These are phyloP conservation scores for Scartelaos histophorus DNA, from an alignment of 2,113 vertebrate genomes.

Conservation along the genomic window DNA sequence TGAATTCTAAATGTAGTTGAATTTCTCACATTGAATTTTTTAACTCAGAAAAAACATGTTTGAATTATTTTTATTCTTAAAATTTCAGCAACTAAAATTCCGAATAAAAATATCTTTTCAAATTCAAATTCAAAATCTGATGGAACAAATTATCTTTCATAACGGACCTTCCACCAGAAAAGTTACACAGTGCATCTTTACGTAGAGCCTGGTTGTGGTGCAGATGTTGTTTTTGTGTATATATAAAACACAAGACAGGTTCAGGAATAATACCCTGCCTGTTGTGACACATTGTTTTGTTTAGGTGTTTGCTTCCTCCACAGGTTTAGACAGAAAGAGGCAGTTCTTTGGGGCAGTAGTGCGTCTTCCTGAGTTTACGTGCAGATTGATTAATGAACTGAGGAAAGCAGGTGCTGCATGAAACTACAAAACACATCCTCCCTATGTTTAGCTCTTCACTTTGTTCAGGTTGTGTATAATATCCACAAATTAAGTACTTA, in stretches of 20 bases:
- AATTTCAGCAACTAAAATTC: no score
- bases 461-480: not conserved
- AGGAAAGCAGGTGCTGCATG: not conserved
- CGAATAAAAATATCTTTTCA: no score
- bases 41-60: no score
- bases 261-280: conserved; percentile 17
- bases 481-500: no score
- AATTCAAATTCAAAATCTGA: no score
- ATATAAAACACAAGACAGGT: conserved; percentile 42
- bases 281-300: not conserved
- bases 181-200: no score
- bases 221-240: conserved; percentile 5
- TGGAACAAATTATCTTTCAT: no score
- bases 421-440: not conserved
- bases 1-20: no score
- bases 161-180: no score
- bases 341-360: conserved; percentile 38
- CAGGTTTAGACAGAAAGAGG: conserved; percentile 16
- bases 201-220: no score
- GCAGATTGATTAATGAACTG: not conserved
- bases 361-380: conserved; percentile 26
- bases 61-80: no score
- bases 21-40: no score
- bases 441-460: not conserved
- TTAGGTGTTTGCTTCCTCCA: not conserved